A percentile compares a stretch with the other conserved stretches of the same genome.
Evolutionary conservation across 2,113 vertebrate species (phyloP).

Genomic region (Vireo altiloquus): DNA sequence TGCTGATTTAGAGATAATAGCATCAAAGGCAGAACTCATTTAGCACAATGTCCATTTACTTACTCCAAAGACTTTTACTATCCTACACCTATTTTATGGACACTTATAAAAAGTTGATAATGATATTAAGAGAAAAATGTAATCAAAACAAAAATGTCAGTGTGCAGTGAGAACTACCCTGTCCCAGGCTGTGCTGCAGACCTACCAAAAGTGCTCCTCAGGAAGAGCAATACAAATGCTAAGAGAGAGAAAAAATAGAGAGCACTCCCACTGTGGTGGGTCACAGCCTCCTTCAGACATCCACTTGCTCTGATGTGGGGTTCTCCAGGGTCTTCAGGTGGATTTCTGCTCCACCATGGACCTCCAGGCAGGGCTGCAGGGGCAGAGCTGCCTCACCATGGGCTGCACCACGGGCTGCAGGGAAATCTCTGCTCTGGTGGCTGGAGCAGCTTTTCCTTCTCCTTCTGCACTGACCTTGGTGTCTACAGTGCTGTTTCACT

Average conservation of each 20-base stretch:
- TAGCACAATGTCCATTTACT: constrained; percentile 71
- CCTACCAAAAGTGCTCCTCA: neutral
- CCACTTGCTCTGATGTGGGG: neutral
- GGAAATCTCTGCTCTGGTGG: neutral
- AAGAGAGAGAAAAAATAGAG: neutral
- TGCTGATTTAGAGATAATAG: constrained; percentile 74
- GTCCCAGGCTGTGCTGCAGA: neutral
- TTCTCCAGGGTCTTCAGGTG: neutral
- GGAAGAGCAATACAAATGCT: neutral
- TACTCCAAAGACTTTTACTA: constrained; percentile 68
- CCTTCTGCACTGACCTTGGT: neutral
- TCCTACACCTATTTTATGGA: constrained; percentile 38
- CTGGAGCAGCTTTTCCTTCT: neutral
- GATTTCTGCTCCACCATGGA: neutral
- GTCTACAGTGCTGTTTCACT: neutral
- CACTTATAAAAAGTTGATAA: constrained; percentile 61
- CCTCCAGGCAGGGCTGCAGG: neutral
- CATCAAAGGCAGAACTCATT: constrained; percentile 75
- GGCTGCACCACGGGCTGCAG: accelerated
- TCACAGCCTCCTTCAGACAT: neutral
- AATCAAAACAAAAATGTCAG: neutral
- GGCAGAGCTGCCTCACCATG: neutral
- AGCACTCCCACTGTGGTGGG: neutral
- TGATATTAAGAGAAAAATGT: neutral
- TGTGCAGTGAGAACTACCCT: neutral